Conservation (phyloP, 1,140 invertebrate genomes). For the Cydia splendana region DNA sequence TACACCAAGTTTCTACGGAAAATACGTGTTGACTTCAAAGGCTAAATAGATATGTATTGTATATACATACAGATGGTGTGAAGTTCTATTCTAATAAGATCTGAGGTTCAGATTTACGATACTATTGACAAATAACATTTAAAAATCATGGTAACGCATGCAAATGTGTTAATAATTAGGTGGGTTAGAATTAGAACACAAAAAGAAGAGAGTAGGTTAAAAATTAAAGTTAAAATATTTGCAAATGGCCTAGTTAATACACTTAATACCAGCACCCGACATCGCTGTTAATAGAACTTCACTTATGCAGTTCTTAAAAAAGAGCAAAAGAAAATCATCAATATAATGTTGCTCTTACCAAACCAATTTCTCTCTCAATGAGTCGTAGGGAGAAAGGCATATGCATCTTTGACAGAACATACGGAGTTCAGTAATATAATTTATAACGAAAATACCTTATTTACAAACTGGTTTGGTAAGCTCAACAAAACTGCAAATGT, state of each 20-base stretch:
- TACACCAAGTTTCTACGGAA: neutral
- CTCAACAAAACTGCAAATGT: neutral
- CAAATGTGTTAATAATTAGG: constrained; percentile 16
- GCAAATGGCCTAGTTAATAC: constrained; percentile 69
- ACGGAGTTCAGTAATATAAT: too few species aligned
- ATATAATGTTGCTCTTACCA: neutral
- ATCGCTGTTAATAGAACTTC: constrained; percentile 59
- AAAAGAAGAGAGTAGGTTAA: constrained; percentile 10
- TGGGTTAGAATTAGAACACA: constrained; percentile 13
- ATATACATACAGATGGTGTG: neutral
- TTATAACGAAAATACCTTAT: neutral
- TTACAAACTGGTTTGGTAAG: constrained; percentile 3
- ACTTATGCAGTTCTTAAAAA: constrained; percentile 15
- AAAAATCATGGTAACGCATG: constrained; percentile 15
- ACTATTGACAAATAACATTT: neutral
- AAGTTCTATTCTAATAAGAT: neutral
- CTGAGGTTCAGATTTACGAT: neutral
- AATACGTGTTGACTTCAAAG: neutral
- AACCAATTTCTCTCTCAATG: too few species aligned
- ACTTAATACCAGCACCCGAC: constrained; percentile 72
- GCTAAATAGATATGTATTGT: neutral
- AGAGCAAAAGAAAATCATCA: constrained; percentile 4
- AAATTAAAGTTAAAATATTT: constrained; percentile 50
- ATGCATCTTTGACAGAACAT: too few species aligned
- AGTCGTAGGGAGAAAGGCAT: too few species aligned